A percentile compares a stretch with the other conserved stretches of the same genome.
These are phyloP conservation scores for Lysandra bellargus DNA, from an alignment of 2,888 invertebrate species.

Conservation along the genomic window DNA sequence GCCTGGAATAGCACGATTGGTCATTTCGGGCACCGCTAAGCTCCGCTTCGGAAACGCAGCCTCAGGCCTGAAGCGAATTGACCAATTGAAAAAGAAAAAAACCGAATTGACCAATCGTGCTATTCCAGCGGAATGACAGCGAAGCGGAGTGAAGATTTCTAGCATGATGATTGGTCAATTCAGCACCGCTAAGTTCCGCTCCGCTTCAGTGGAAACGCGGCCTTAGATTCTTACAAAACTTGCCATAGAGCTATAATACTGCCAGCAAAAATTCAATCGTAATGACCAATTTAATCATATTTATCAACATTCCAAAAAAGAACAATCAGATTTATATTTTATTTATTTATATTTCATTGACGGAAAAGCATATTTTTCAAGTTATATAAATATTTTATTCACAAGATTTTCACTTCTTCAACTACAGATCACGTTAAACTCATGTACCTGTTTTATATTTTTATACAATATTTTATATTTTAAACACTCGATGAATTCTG, in stretches of 20 bases:
- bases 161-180: too few species aligned
- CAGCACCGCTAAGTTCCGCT: too few species aligned
- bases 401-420: neutral
- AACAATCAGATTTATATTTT: neutral
- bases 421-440: neutral
- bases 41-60: too few species aligned
- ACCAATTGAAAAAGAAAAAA: too few species aligned
- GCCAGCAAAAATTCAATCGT: neutral
- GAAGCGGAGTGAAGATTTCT: too few species aligned
- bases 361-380: constrained; percentile 16
- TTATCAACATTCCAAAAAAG: neutral
- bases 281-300: neutral
- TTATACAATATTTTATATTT: constrained; percentile 38
- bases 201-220: too few species aligned
- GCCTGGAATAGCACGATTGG: too few species aligned
- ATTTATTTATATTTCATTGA: neutral
- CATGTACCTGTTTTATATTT: constrained; percentile 39
- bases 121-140: too few species aligned
- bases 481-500: constrained; percentile 36
- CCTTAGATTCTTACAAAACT: neutral
- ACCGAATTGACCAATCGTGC: too few species aligned
- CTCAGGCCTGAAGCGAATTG: too few species aligned
- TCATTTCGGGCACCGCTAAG: too few species aligned
- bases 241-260: neutral
- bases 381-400: constrained; percentile 30